phyloP scores from a whole-genome alignment of 1,140 invertebrate species.

The Cydia splendana region DNA sequence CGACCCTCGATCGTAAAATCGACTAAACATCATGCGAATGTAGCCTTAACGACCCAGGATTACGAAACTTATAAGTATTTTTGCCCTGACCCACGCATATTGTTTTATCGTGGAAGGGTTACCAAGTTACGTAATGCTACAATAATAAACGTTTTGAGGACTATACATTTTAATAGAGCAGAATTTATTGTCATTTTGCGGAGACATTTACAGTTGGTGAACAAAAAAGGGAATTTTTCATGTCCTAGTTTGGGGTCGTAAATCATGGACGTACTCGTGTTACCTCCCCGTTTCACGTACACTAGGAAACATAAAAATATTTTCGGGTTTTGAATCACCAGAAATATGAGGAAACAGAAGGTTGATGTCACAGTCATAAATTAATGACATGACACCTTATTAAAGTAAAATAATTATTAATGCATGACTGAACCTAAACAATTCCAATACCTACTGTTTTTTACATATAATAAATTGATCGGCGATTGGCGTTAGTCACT shows the following conservation, averaged over 20 bases:
- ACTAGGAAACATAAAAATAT: not conserved
- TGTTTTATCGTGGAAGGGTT: constrained; percentile 74
- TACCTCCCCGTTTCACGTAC: not conserved
- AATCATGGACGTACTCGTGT: constrained; percentile 39
- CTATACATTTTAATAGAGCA: constrained; percentile 74
- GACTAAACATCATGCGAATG: constrained; percentile 52
- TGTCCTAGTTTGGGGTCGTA: constrained; percentile 58
- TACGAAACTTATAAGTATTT: constrained; percentile 54
- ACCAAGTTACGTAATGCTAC: constrained; percentile 70
- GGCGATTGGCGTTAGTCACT: too few species aligned
- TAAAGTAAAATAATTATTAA: not conserved
- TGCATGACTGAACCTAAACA: not conserved
- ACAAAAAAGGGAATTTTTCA: constrained; percentile 62
- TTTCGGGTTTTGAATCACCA: not conserved
- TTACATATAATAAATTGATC: too few species aligned
- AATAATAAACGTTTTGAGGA: constrained; percentile 66
- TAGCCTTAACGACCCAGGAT: constrained; percentile 53
- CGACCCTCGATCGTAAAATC: constrained; percentile 67
- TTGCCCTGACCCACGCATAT: constrained; percentile 63
- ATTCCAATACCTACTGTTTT: not conserved
- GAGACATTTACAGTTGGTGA: constrained; percentile 72
- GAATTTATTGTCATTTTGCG: constrained; percentile 70
- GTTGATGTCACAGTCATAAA: not conserved
- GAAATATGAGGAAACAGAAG: not conserved
- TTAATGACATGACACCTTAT: not conserved